These are phyloP conservation scores for Mesopsocus fuscifrons DNA, from an alignment of 2,888 invertebrate genomes.

Conservation along the genomic window DNA sequence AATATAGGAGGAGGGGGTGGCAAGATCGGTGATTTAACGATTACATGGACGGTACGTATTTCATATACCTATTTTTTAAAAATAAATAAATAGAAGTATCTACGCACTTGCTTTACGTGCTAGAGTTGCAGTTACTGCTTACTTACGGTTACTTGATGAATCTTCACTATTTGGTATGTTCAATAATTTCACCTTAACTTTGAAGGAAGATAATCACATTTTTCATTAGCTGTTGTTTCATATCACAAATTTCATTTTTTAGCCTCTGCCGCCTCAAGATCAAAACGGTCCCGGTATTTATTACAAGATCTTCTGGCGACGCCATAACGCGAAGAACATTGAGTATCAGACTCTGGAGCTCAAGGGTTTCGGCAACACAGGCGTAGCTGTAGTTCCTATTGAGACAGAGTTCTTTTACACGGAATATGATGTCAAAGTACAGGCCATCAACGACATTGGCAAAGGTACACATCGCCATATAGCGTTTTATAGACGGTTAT, in stretches of 20 bases:
- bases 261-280: slow-evolving; percentile 50
- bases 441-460: slow-evolving; percentile 63
- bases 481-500: no score
- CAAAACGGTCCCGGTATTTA: slow-evolving; percentile 80
- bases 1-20: slow-evolving; percentile 88
- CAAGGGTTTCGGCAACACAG: slow-evolving; percentile 53
- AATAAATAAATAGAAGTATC: neutral
- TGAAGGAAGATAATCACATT: no score
- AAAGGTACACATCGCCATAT: no score
- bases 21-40: slow-evolving; percentile 83
- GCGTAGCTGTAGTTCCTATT: slow-evolving; percentile 59
- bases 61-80: slow-evolving; percentile 1
- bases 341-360: slow-evolving; percentile 58
- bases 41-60: slow-evolving; percentile 50
- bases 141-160: no score
- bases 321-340: slow-evolving; percentile 39
- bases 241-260: no score
- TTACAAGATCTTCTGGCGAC: slow-evolving; percentile 79
- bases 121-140: no score
- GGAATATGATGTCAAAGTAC: slow-evolving; percentile 68
- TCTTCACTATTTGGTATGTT: no score
- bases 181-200: no score
- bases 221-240: no score
- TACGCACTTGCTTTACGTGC: neutral
- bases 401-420: slow-evolving; percentile 58